Conservation (phyloP, 2,113 vertebrate genomes). For the Odocoileus virginianus region DNA sequence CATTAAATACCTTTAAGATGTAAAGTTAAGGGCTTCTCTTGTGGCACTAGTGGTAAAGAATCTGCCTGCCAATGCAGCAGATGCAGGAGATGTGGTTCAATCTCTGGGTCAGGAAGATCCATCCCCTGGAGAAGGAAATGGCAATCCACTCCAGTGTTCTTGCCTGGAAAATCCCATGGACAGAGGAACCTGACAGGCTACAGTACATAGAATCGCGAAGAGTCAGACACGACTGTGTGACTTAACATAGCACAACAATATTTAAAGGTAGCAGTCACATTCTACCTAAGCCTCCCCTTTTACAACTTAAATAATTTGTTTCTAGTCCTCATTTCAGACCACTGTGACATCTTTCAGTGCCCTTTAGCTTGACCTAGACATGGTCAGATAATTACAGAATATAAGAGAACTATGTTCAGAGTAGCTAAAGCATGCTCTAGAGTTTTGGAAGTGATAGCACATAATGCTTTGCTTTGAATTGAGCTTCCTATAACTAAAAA, state of each 20-base stretch:
- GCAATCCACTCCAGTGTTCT: not conserved
- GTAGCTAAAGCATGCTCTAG: not conserved
- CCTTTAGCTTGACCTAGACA: not conserved
- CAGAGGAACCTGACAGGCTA: not conserved
- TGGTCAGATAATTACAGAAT: not conserved
- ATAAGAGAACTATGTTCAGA: not conserved
- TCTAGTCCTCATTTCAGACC: not conserved
- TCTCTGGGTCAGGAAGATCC: not conserved
- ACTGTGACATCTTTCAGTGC: not conserved
- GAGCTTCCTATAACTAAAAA: not conserved
- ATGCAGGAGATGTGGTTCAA: not conserved
- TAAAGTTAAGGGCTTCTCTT: not conserved
- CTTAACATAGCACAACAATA: not conserved
- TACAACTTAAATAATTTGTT: not conserved
- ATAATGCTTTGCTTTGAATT: not conserved
- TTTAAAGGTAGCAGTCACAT: not conserved
- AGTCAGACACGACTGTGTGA: not conserved
- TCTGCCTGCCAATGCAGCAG: not conserved
- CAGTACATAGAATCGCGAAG: accelerated
- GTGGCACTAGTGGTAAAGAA: not conserved
- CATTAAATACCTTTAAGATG: not conserved
- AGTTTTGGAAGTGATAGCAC: not conserved
- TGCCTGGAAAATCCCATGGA: not conserved
- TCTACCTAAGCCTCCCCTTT: not conserved
- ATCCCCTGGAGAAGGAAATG: not conserved